A percentile compares a stretch with the other conserved stretches of the same genome.
Evolutionary conservation across 2,797 vertebrate species (phyloP).

Genomic region (Pristis pectinata): DNA sequence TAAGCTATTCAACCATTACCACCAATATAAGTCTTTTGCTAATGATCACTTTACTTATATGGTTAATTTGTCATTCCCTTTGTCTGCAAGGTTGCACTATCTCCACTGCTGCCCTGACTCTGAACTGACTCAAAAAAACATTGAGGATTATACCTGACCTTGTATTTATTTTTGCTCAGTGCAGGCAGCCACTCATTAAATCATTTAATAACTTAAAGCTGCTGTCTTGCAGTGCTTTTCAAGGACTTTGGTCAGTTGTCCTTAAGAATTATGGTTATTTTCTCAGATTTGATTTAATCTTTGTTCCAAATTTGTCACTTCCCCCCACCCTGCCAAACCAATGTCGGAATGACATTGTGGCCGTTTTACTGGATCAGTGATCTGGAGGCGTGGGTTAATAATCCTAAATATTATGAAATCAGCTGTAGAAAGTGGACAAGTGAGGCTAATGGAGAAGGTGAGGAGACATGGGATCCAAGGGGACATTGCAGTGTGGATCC

Average conservation of each 20-base stretch:
- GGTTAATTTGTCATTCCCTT: background rate
- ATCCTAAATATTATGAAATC: background rate
- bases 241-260: background rate
- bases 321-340: background rate
- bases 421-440: too few relatives aligned
- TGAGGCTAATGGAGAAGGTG: too few relatives aligned
- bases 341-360: too few relatives aligned
- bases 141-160: background rate
- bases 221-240: background rate
- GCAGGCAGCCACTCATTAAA: background rate
- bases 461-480: too few relatives aligned
- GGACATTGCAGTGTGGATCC: too few relatives aligned
- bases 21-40: background rate
- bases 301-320: background rate
- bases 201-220: background rate
- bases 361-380: background rate
- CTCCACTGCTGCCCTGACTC: background rate
- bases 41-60: background rate
- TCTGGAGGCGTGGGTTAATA: background rate
- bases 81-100: background rate
- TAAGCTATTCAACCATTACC: background rate
- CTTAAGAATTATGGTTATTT: background rate
- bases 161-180: background rate
- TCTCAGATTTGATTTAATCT: background rate
- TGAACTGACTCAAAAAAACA: background rate